These are phyloP conservation scores for Rosalia funebris DNA, from an alignment of 2,888 invertebrate genomes.

Conservation along the genomic window DNA sequence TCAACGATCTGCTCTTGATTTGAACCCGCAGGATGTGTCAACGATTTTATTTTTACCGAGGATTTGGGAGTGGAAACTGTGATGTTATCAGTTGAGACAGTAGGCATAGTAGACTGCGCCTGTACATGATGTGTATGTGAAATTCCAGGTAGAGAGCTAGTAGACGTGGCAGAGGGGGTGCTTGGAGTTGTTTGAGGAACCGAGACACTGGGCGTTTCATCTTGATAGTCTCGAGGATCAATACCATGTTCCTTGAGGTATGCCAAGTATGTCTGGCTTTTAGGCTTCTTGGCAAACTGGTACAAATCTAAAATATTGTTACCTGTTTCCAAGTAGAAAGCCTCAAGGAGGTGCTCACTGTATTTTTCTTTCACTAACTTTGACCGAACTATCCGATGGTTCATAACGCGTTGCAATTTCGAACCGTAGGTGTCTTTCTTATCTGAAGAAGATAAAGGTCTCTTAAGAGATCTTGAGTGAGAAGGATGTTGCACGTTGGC, in stretches of 20 bases:
- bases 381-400: slow-evolving; percentile 76
- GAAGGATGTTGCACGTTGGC: slow-evolving; percentile 41
- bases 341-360: slow-evolving; percentile 83
- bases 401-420: slow-evolving; percentile 75
- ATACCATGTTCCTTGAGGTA: slow-evolving; percentile 74
- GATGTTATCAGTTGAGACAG: slow-evolving; percentile 25
- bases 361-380: slow-evolving; percentile 77
- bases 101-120: slow-evolving; percentile 34
- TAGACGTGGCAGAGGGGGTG: slow-evolving; percentile 59
- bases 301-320: slow-evolving; percentile 91
- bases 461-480: slow-evolving; percentile 58
- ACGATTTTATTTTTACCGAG: slow-evolving; percentile 37
- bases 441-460: slow-evolving; percentile 63
- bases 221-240: slow-evolving; percentile 55
- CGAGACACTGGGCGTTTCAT: slow-evolving; percentile 56
- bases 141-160: slow-evolving; percentile 61
- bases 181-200: slow-evolving; percentile 50
- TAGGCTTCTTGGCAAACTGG: slow-evolving; percentile 84
- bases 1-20: slow-evolving; percentile 84
- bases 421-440: slow-evolving; percentile 66
- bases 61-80: slow-evolving; percentile 29
- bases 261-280: slow-evolving; percentile 77
- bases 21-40: slow-evolving; percentile 38
- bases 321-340: slow-evolving; percentile 86
- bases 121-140: slow-evolving; percentile 44